These are phyloP conservation scores for Neosilurus hyrtlii DNA, from an alignment of 2,797 vertebrate genomes.

Conservation along the genomic window DNA sequence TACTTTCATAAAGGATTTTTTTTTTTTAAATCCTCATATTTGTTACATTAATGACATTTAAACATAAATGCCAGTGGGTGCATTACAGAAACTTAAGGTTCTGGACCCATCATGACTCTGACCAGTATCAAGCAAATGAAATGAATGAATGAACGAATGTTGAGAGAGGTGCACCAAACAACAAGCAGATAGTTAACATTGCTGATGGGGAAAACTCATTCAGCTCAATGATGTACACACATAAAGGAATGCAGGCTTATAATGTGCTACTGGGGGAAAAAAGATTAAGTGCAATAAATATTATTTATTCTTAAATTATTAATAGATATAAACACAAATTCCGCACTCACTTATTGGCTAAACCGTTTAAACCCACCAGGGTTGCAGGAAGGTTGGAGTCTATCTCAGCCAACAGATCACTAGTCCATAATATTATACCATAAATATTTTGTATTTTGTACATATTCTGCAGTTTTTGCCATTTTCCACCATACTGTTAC, in stretches of 20 bases:
- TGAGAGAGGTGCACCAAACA: background rate
- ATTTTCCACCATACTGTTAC: no score
- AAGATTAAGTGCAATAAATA: conserved; percentile 1
- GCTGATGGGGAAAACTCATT: background rate
- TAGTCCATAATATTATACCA: no score
- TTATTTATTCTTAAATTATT: background rate
- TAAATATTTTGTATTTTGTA: no score
- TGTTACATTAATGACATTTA: background rate
- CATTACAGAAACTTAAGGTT: background rate
- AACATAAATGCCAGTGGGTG: background rate
- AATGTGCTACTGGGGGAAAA: background rate
- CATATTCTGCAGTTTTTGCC: no score
- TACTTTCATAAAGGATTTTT: background rate
- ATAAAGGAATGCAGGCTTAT: background rate
- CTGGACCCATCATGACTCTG: background rate
- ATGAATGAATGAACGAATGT: background rate
- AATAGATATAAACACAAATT: no score
- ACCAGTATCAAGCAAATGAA: background rate
- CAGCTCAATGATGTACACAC: background rate
- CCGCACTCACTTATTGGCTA: no score
- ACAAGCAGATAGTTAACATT: background rate
- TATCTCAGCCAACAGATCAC: no score
- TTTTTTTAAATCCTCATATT: background rate
- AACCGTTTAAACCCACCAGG: no score
- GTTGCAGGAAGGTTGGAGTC: no score